Percentiles rank a stretch among this genome's conserved stretches.
phyloP scores from a whole-genome alignment of 2,888 invertebrate genomes.

The Limnephilus auricula region DNA sequence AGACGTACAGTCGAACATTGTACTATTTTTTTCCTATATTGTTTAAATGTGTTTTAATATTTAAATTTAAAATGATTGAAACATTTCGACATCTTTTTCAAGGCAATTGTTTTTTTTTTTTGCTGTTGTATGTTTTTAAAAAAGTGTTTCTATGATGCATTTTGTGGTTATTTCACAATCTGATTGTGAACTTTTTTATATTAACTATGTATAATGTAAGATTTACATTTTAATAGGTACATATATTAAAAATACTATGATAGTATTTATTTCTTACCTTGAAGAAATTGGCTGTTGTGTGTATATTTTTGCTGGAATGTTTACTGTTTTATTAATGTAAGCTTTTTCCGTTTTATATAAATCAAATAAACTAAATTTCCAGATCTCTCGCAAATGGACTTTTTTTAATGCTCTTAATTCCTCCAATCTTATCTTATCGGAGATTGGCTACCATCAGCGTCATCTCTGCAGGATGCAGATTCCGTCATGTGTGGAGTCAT shows the following conservation, averaged over 20 bases:
- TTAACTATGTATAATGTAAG: too few relatives aligned
- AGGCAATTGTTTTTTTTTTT: neutral
- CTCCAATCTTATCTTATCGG: neutral
- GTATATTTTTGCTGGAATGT: neutral
- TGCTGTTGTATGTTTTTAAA: neutral
- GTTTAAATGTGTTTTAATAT: neutral
- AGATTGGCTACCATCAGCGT: too few relatives aligned
- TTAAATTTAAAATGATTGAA: neutral
- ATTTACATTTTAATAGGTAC: too few relatives aligned
- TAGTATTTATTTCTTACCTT: neutral
- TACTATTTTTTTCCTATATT: slow-evolving; percentile 9
- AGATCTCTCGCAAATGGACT: slow-evolving; percentile 27
- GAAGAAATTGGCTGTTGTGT: neutral
- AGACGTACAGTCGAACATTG: neutral
- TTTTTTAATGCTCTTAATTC: neutral
- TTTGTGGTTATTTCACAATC: neutral
- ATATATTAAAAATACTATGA: neutral
- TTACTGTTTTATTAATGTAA: slow-evolving; percentile 3
- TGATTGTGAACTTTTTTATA: too few relatives aligned
- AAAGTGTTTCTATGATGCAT: neutral
- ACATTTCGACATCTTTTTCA: neutral
- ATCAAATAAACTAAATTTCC: slow-evolving; percentile 6
- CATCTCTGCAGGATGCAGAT: too few relatives aligned
- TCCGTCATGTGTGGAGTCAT: too few relatives aligned
- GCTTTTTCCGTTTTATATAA: slow-evolving; percentile 28